Evolutionary conservation across 2,888 invertebrate genomes (phyloP), one percentile per base, ranked within the genome.

Genomic region (Cephus pygmeus): DNA sequence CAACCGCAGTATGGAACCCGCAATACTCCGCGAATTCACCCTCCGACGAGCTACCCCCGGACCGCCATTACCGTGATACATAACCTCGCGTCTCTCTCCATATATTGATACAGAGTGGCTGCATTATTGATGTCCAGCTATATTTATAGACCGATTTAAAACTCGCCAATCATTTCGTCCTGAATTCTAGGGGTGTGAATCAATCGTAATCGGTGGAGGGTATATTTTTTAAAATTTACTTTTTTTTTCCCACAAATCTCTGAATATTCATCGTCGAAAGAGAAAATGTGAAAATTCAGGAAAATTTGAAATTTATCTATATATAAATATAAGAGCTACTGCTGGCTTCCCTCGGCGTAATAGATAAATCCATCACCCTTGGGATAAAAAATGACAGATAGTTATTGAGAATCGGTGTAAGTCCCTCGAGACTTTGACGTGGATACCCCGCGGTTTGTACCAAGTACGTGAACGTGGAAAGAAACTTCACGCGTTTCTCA

Each of bases 1-100:
- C 87, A 84, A 86, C 89, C 89, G 89, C 89, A 88, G 90, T 89
- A 90, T 89, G 88, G 86, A 80, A 79, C 83, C 84, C 56, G 77
- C 68, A 73, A 73, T 69, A 73, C 74, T 77, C 73, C 77, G 77
- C 77, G 69, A 73, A 9, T 56, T 15, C 56, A 71, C 31, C 34
- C 71, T 31, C 23, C 33, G 71, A 71, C 71, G 71, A 56, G 71
- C 78, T 69, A 75, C 69, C 81, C 75, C 81, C 84, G 82, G 82
- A 84, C 84, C 84, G 82, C 85, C 85, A 88, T 87, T 87, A 87
- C 86, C 83, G 85, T 87, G 87, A 89, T 89, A 88, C 88, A 88
- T 88, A 88, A 85, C 83, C 83, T 81, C 84, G 71, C 81, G 69
- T 79, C 77, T 76, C 69, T 77, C 69, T 75, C 79, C 73, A 82